Base-by-base conservation (phyloP, 1,140 invertebrate species). In the Octopus sinensis region DNA sequence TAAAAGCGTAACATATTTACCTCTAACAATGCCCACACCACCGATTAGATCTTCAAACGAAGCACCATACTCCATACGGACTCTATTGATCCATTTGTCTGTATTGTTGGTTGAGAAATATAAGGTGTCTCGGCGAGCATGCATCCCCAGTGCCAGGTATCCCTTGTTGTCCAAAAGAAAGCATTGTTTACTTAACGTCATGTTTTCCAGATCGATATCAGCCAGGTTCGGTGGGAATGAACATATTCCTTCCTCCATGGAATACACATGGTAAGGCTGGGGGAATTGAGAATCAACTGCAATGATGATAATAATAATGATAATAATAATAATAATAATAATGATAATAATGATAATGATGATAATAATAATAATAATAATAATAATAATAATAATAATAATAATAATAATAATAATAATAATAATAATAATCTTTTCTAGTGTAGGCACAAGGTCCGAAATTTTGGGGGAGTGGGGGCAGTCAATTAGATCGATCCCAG, bases 141-240 rank as follows among this genome's bases (percentile, higher is more conserved):
- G 84, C 76, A 82, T 86, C 7, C 85, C 82, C 54, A 88, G 80
- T 12, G 86, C 84, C 82, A 85, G 56, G 78, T 85, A 87, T 5
- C 86, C 85, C 79, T 86, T 83, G 6, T 77, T 79, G 17, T 54
- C 84, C 54, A 82, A 84, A 13, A 87, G 80, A 75, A 86, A 86
- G 79, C 87, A 88, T 54, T 88, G 87, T 12, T 84, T 85, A 54
- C 85, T 85, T 71, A 88, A 71, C 9, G 85, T 85, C 10, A 88
- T 81, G 82, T 88, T 86, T 10, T 62, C 76, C 4, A 87, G 81
- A 17, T 82, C 84, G 86, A 88, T 88, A 76, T 88, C 86, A 9
- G 85, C 83, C 6, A 88, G 75, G 78, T 88, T 87, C 43, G 85
- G 86, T 6, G 86, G 87, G 77, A 86, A 88, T 56, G 86, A 84